Base-by-base conservation (phyloP, 2,113 vertebrate genomes). In the Forbesichthys agassizii region DNA sequence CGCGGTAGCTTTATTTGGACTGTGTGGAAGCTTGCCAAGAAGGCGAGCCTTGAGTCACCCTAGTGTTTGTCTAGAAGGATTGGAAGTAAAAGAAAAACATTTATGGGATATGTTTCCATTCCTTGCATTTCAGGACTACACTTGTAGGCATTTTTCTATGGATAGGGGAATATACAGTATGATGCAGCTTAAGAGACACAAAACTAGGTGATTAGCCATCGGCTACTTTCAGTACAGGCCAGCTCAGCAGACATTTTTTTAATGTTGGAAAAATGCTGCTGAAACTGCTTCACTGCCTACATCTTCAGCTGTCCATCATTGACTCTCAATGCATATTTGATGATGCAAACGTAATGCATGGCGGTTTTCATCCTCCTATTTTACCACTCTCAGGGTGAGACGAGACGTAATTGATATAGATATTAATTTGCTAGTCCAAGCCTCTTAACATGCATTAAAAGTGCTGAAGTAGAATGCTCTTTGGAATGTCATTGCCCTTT, bases 361-460 rank as follows among this genome's bases (percentile, higher is more conserved):
- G 62, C 68, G 36, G 36, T 42, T 69, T 78, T 86, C 79, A 66
- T 70, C 74, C 64, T 77, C 73, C 18, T 10, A 27, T 51, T 82
- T 73, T 71, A 69, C 61, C 61, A 80, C 78, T 84, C 79, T 66
- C 58, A 56, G 73, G 68, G 48, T 10, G 61, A 83, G 79, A 71
- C 58, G 2, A 27, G 57, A 53, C 66, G 83, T 79, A 80, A 89
- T 83, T 82, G 73, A 82, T 86, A 86, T 85, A 76, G 85, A 86
- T 87, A 87, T 85, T 82, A 81, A 85, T 88, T 84, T 83, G 63
- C 73, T 74, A 56, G 63, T 71, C 59, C 70, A 49, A 64, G 76
- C 79, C 46, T 76, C 74, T 83, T 77, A 79, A 78, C 77, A 75
- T 86, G 84, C 83, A 80, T 88, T 84, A 79, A 77, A 86, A 69